Evolutionary conservation across 92 coral and sea anemone species (phyloP).

Genomic region (Umimayanthus kanabou): DNA sequence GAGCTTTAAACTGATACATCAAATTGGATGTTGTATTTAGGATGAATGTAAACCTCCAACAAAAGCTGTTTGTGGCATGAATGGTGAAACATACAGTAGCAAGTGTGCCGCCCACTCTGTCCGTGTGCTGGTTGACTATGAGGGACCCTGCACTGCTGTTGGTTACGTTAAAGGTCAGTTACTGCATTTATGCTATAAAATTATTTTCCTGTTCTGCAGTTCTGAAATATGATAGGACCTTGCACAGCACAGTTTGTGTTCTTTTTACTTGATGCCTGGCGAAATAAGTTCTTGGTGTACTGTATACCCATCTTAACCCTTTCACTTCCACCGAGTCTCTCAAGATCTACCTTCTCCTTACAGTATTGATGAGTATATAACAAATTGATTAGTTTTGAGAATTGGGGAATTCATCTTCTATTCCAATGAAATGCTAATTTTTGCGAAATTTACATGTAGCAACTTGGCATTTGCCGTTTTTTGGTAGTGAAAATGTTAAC

Average conservation of each 20-base stretch:
- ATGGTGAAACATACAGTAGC: constrained; percentile 95
- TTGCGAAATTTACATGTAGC: no score
- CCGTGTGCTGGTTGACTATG: constrained; percentile 84
- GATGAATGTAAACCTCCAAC: constrained; percentile 77
- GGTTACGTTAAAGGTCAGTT: constrained; percentile 70
- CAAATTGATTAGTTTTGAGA: no score
- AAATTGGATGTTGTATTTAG: constrained; percentile 39
- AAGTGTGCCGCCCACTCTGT: constrained; percentile 83
- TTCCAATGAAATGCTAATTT: no score
- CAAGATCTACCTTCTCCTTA: no score
- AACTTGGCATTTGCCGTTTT: no score
- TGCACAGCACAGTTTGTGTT: no score
- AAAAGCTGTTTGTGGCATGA: constrained; percentile 81
- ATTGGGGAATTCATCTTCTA: no score
- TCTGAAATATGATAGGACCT: neutral
- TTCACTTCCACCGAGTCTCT: no score
- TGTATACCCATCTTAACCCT: no score
- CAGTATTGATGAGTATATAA: no score
- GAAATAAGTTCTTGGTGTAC: neutral
- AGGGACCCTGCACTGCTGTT: constrained; percentile 84
- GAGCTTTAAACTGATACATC: neutral
- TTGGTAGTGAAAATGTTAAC: no score
- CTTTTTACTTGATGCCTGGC: neutral
- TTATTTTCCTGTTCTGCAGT: neutral
- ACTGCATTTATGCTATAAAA: neutral